Percentiles rank a stretch among this genome's conserved stretches.
These are phyloP conservation scores for Gephyroberyx darwinii DNA, from an alignment of 2,797 vertebrate genomes.

Conservation along the genomic window DNA sequence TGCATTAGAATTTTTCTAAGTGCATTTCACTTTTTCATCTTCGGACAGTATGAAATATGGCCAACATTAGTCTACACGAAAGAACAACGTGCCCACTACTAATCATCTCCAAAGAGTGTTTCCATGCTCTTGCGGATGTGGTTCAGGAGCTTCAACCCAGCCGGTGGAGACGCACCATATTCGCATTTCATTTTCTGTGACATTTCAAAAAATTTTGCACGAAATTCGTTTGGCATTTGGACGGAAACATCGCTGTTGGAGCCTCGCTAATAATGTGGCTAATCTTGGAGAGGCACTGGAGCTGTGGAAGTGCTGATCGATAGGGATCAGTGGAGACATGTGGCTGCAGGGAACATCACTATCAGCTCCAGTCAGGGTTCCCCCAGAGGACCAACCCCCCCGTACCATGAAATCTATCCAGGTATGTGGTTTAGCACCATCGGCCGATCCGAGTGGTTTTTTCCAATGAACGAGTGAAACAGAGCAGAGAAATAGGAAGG, in stretches of 20 bases:
- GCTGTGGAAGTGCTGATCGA: conserved; percentile 57
- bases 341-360: conserved; percentile 67
- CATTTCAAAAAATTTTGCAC: conserved; percentile 51
- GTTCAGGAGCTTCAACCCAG: too few relatives aligned
- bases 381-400: conserved; percentile 22
- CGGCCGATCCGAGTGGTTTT: conserved; percentile 36
- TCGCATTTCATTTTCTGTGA: conserved; percentile 25
- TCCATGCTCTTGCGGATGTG: too few relatives aligned
- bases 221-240: conserved; percentile 43
- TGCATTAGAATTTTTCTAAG: background rate
- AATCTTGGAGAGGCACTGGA: conserved; percentile 13
- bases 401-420: conserved; percentile 53
- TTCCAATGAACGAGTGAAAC: conserved; percentile 22
- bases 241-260: conserved; percentile 18
- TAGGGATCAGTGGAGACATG: conserved; percentile 76
- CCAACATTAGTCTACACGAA: too few relatives aligned
- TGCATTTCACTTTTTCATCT: too few relatives aligned
- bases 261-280: conserved; percentile 17
- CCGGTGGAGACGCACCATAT: too few relatives aligned
- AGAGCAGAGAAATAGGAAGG: background rate
- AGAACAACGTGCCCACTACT: too few relatives aligned
- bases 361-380: conserved; percentile 48
- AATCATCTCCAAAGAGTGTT: too few relatives aligned
- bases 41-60: too few relatives aligned
- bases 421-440: conserved; percentile 54